Evolutionary conservation across 2,797 vertebrate species (phyloP).

Genomic region (Bovichtus diacanthus): DNA sequence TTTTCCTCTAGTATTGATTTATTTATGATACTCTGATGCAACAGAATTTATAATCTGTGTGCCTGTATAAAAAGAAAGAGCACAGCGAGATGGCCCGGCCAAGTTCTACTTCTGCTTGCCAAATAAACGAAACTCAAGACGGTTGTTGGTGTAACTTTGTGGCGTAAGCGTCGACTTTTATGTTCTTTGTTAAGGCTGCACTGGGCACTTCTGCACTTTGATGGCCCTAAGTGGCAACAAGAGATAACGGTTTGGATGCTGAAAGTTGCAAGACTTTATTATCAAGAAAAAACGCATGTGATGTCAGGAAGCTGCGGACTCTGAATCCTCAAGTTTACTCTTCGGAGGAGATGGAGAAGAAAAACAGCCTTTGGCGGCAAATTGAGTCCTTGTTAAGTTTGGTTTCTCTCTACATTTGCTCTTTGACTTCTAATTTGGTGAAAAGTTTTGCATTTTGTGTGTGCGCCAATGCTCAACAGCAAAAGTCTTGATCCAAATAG

Average conservation of each 20-base stretch:
- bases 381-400: slow-evolving; percentile 11
- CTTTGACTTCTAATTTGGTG: not conserved
- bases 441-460: not conserved
- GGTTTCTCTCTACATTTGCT: not conserved
- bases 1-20: slow-evolving; percentile 28
- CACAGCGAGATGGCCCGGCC: not conserved
- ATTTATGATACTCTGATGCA: slow-evolving; percentile 31
- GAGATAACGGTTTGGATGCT: slow-evolving; percentile 9
- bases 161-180: slow-evolving; percentile 7
- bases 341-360: not conserved
- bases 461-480: not conserved
- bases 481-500: slow-evolving; percentile 1
- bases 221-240: slow-evolving; percentile 16
- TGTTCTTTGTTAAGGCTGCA: slow-evolving; percentile 5
- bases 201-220: slow-evolving; percentile 34
- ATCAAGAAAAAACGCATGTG: not conserved
- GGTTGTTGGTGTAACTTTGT: slow-evolving; percentile 14
- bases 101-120: slow-evolving; percentile 29
- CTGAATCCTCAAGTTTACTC: slow-evolving; percentile 1
- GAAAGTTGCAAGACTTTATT: slow-evolving; percentile 17
- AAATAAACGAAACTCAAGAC: slow-evolving; percentile 37
- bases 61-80: slow-evolving; percentile 17
- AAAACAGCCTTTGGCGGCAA: slow-evolving; percentile 11
- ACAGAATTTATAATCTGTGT: slow-evolving; percentile 38
- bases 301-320: slow-evolving; percentile 17